Evolutionary conservation across 2,113 vertebrate species (phyloP).

Genomic region (Nyctibius bracteatus): DNA sequence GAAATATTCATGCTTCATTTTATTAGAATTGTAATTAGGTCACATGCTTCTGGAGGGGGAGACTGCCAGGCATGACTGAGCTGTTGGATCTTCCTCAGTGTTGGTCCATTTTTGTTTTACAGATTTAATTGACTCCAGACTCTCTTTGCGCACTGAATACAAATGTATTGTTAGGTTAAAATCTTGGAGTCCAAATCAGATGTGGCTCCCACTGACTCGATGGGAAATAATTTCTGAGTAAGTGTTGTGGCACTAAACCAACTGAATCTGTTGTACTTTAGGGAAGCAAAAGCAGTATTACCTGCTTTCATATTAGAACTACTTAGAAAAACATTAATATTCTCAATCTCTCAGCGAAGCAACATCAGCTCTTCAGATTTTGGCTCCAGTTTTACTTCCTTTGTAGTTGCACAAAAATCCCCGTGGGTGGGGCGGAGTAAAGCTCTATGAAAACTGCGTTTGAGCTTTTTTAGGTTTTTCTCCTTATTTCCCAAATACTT

Average conservation of each 20-base stretch:
- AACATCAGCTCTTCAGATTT: not conserved
- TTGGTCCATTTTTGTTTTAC: constrained; percentile 19
- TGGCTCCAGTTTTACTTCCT: not conserved
- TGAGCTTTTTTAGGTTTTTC: not conserved
- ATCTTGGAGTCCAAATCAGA: not conserved
- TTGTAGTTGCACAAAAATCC: not conserved
- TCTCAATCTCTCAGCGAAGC: not conserved
- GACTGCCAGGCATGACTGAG: not conserved
- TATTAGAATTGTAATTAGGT: not conserved
- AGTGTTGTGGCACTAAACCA: not conserved
- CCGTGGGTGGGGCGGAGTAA: not conserved
- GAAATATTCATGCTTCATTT: constrained; percentile 1
- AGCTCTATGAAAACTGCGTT: not conserved
- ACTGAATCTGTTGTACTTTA: not conserved
- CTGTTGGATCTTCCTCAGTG: constrained; percentile 11
- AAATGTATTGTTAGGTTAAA: not conserved
- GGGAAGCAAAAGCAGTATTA: not conserved
- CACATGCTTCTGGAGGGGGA: not conserved
- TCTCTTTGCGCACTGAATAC: not conserved
- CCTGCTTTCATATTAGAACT: not conserved
- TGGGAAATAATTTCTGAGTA: not conserved
- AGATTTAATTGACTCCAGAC: constrained; percentile 27
- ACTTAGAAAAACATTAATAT: not conserved
- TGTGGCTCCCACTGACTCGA: not conserved
- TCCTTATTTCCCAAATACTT: not conserved